These are phyloP conservation scores for Mormyrus lacerda DNA, from an alignment of 2,113 vertebrate genomes.

Conservation along the genomic window DNA sequence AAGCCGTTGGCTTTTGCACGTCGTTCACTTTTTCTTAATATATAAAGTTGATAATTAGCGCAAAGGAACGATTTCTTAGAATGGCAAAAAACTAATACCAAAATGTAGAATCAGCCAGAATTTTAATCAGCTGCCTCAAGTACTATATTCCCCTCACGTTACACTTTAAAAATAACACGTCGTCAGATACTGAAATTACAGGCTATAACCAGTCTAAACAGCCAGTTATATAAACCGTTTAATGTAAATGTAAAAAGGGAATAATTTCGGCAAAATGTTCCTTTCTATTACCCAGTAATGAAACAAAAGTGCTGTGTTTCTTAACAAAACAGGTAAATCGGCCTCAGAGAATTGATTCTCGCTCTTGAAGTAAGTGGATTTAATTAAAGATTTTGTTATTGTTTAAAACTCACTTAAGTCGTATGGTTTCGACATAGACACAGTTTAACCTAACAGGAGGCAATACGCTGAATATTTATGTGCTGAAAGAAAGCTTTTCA, in stretches of 20 bases:
- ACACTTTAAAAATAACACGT: not conserved
- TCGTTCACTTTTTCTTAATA: not conserved
- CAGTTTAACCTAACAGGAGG: conserved; percentile 2
- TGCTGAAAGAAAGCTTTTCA: conserved; percentile 4
- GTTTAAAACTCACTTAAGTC: not conserved
- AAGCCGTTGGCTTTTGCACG: not conserved
- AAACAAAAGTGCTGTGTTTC: not conserved
- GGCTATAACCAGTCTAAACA: not conserved
- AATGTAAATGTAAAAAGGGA: not conserved
- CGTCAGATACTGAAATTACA: not conserved
- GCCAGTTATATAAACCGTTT: not conserved
- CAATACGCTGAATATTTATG: not conserved
- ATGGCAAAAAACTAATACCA: not conserved
- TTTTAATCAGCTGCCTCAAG: conserved; percentile 7
- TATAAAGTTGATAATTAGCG: not conserved
- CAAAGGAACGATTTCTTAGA: not conserved
- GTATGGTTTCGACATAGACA: not conserved
- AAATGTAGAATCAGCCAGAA: conserved; percentile 1
- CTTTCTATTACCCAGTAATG: not conserved
- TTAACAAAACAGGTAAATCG: not conserved
- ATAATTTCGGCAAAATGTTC: not conserved
- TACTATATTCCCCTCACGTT: not conserved
- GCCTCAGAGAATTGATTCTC: not conserved
- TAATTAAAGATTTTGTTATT: not conserved
- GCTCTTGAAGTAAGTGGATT: not conserved